Percentiles rank a stretch among this genome's conserved stretches.
These are phyloP conservation scores for Hofmannophila pseudospretella DNA, from an alignment of 2,888 invertebrate species.

Conservation along the genomic window DNA sequence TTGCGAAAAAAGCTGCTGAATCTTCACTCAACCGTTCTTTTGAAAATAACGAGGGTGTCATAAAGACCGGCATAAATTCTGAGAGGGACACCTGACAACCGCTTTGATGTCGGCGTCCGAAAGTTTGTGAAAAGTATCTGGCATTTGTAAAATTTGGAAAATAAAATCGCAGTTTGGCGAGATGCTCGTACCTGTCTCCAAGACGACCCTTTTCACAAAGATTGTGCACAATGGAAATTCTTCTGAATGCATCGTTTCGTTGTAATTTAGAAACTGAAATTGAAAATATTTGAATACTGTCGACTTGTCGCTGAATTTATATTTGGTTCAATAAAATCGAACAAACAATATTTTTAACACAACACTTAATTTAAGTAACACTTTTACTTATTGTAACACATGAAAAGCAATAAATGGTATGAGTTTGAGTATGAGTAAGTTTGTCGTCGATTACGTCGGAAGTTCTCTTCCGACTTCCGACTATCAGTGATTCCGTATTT, in stretches of 20 bases:
- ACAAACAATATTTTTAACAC: too few relatives aligned
- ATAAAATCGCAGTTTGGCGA: conserved; percentile 1
- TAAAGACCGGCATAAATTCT: conserved; percentile 5
- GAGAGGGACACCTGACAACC: conserved; percentile 7
- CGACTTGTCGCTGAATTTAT: too few relatives aligned
- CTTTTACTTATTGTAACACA: too few relatives aligned
- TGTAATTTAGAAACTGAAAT: neutral
- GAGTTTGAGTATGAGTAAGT: too few relatives aligned
- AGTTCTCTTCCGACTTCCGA: too few relatives aligned
- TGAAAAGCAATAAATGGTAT: too few relatives aligned
- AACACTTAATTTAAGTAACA: too few relatives aligned
- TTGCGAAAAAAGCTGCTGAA: conserved; percentile 18
- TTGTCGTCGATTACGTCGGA: too few relatives aligned
- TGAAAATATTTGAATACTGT: too few relatives aligned
- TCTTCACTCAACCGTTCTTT: conserved; percentile 17
- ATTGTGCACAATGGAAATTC: neutral
- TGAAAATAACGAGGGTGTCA: conserved; percentile 16
- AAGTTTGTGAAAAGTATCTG: conserved; percentile 8
- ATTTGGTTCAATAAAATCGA: too few relatives aligned
- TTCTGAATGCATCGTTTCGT: neutral
- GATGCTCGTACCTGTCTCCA: neutral
- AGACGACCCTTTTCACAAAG: conserved; percentile 1
- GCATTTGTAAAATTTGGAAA: conserved; percentile 1
- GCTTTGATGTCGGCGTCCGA: conserved; percentile 6
- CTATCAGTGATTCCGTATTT: too few relatives aligned